Evolutionary conservation across 2,888 invertebrate genomes (phyloP).

Genomic region (Margaritifera margaritifera): DNA sequence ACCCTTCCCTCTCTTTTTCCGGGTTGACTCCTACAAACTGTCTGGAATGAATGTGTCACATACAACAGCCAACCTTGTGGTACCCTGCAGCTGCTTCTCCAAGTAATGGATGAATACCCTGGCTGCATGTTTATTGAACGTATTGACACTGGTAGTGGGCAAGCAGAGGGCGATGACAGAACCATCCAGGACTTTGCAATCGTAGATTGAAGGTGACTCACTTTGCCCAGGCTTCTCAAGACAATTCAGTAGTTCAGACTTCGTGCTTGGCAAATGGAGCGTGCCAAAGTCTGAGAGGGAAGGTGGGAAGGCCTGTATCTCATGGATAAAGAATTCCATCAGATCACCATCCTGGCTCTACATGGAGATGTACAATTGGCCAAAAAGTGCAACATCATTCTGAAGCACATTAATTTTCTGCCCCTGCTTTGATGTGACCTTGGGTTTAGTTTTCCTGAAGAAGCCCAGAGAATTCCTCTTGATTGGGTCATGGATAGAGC

Average conservation of each 20-base stretch:
- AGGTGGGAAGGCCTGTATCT: neutral
- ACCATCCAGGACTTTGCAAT: constrained; percentile 2
- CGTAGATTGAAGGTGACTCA: neutral
- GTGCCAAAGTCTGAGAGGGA: neutral
- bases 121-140: neutral
- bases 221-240: no score
- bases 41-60: neutral
- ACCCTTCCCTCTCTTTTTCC: constrained; percentile 1
- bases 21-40: neutral
- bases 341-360: constrained; percentile 18
- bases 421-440: no score
- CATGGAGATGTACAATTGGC: constrained; percentile 17
- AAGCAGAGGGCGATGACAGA: neutral
- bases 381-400: constrained; percentile 20
- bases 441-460: no score
- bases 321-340: constrained; percentile 23
- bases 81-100: neutral
- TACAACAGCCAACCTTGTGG: neutral
- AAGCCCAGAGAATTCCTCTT: neutral
- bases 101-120: neutral
- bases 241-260: neutral
- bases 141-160: neutral
- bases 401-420: constrained; percentile 11
- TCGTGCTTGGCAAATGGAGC: no score
- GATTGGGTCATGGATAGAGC: no score